phyloP scores from a whole-genome alignment of 2,888 invertebrate genomes.

The Stenodema calcarata region DNA sequence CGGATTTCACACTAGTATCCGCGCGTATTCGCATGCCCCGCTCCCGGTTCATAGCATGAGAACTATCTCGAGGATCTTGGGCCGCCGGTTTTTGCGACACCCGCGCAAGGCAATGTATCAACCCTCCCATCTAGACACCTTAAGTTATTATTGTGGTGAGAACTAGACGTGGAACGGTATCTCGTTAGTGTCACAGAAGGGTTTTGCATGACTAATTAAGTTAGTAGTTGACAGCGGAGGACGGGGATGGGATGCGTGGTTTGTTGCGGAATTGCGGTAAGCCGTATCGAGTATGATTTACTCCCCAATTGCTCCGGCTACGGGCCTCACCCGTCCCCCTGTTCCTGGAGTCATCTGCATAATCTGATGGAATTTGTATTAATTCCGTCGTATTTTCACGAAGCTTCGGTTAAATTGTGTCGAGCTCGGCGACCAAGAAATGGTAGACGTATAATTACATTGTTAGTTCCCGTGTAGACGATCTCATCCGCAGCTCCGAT shows the following conservation, averaged over 20 bases:
- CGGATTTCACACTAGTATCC: no score
- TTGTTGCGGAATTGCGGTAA: constrained; percentile 28
- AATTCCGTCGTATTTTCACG: neutral
- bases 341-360: neutral
- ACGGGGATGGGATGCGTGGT: neutral
- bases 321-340: neutral
- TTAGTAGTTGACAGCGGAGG: neutral
- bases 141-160: neutral
- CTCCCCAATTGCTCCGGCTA: constrained; percentile 8
- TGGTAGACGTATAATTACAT: neutral
- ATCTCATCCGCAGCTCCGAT: no score
- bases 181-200: constrained; percentile 21
- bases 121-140: neutral
- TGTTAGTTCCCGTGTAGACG: neutral
- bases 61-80: neutral
- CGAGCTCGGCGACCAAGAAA: neutral
- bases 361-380: constrained; percentile 18
- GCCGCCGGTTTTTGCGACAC: neutral
- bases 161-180: neutral
- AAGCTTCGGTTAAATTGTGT: neutral
- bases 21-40: no score
- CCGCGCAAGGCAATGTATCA: no score
- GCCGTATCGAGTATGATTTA: constrained; percentile 31
- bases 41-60: neutral
- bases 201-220: constrained; percentile 37